phyloP scores from a whole-genome alignment of 1,140 invertebrate species.

The Bombus terrestris region DNA sequence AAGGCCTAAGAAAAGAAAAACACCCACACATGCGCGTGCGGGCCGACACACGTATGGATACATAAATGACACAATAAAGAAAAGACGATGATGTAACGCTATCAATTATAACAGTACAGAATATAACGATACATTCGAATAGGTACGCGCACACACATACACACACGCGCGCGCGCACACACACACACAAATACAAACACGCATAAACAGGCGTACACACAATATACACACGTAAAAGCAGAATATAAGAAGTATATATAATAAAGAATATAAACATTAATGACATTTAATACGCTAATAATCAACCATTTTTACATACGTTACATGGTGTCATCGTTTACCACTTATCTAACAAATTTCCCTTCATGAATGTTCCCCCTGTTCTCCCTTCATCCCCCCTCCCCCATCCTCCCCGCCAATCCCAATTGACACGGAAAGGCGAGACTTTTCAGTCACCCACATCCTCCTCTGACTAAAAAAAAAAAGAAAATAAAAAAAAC shows the following conservation, averaged over 20 bases:
- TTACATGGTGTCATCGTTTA: conserved; percentile 68
- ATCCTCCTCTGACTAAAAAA: background rate
- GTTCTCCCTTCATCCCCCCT: background rate
- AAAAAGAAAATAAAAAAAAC: background rate
- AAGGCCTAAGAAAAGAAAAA: conserved; percentile 58
- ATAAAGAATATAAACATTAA: conserved; percentile 63
- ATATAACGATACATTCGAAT: conserved; percentile 2
- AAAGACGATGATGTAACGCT: conserved; percentile 6
- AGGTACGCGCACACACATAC: conserved; percentile 19
- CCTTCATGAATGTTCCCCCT: conserved; percentile 40
- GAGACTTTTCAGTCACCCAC: conserved; percentile 34
- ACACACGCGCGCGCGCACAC: background rate
- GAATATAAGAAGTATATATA: conserved; percentile 58
- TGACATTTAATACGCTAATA: conserved; percentile 68
- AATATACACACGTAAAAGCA: conserved; percentile 21
- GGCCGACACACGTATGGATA: conserved; percentile 7
- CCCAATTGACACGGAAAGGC: background rate
- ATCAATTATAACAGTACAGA: conserved; percentile 20
- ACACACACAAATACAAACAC: conserved; percentile 4
- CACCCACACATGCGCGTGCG: background rate
- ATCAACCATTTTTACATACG: conserved; percentile 66
- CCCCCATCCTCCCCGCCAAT: background rate
- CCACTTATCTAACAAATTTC: conserved; percentile 57
- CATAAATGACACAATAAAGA: background rate
- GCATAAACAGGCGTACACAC: conserved; percentile 17